Percentiles rank a stretch among this genome's conserved stretches.
Evolutionary conservation across 1,140 invertebrate genomes (phyloP).

Genomic region (Ceratoteleas bidentatus): DNA sequence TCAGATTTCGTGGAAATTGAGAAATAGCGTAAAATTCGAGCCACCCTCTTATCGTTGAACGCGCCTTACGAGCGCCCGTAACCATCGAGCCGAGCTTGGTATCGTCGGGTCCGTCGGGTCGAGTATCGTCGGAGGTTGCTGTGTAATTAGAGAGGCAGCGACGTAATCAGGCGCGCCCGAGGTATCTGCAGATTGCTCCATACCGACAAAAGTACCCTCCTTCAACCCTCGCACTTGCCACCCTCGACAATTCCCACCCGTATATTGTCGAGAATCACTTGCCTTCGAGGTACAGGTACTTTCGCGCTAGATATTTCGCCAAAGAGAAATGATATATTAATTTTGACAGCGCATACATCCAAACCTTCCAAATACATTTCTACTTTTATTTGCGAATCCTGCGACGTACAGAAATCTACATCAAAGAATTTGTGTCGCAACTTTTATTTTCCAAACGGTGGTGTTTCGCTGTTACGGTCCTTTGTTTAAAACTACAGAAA

Average conservation of each 20-base stretch:
- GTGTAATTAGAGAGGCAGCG: conserved; percentile 74
- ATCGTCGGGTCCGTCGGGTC: conserved; percentile 65
- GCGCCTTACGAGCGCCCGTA: conserved; percentile 52
- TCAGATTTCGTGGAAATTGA: conserved; percentile 64
- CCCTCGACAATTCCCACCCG: conserved; percentile 58
- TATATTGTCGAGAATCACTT: conserved; percentile 64
- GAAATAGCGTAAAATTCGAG: conserved; percentile 62
- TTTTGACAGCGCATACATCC: conserved; percentile 14
- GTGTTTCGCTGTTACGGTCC: too few species aligned
- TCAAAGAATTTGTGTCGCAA: neutral
- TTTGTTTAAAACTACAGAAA: too few species aligned
- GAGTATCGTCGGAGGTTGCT: conserved; percentile 71
- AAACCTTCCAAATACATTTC: neutral
- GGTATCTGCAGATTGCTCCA: conserved; percentile 72
- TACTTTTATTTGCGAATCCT: conserved; percentile 8
- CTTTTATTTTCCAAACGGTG: too few species aligned
- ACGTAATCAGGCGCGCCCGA: conserved; percentile 74
- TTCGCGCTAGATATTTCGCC: conserved; percentile 36
- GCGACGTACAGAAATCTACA: conserved; percentile 4
- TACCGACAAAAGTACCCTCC: conserved; percentile 63
- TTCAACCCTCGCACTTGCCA: conserved; percentile 65
- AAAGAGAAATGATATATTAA: conserved; percentile 41
- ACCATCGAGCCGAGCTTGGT: conserved; percentile 50
- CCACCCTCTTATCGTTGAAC: conserved; percentile 57
- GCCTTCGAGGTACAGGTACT: conserved; percentile 55